Evolutionary conservation across 2,888 invertebrate species (phyloP).

Genomic region (Lysandra coridon): DNA sequence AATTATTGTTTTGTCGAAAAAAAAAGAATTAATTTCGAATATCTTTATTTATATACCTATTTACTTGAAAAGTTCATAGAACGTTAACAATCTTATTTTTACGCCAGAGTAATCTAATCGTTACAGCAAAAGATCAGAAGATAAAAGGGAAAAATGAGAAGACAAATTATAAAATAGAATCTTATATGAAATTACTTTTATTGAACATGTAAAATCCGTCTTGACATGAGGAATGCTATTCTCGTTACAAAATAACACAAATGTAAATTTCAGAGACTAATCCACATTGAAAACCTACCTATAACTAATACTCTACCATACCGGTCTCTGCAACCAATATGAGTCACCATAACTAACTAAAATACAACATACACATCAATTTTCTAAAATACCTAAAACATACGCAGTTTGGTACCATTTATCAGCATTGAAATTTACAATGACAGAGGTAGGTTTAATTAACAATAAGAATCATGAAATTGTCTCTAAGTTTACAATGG

Average conservation of each 20-base stretch:
- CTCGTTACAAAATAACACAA: conserved; percentile 81
- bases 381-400: conserved; percentile 68
- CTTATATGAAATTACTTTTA: conserved; percentile 80
- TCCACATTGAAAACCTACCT: conserved; percentile 79
- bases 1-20: too few species aligned
- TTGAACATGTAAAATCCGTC: conserved; percentile 81
- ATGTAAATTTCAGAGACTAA: conserved; percentile 80
- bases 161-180: conserved; percentile 58
- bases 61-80: not conserved
- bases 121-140: not conserved
- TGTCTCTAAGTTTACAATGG: conserved; percentile 75
- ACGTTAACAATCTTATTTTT: not conserved
- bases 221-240: conserved; percentile 82
- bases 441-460: conserved; percentile 78
- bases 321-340: conserved; percentile 20
- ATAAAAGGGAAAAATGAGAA: conserved; percentile 44
- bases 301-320: conserved; percentile 45
- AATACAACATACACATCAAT: conserved; percentile 80
- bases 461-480: conserved; percentile 70
- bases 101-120: not conserved
- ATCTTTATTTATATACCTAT: not conserved
- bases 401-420: conserved; percentile 73
- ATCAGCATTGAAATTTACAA: conserved; percentile 77
- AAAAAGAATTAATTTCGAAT: not conserved
- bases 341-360: conserved; percentile 61